phyloP scores from a whole-genome alignment of 2,113 vertebrate genomes.

The Gasterosteus nipponicus region DNA sequence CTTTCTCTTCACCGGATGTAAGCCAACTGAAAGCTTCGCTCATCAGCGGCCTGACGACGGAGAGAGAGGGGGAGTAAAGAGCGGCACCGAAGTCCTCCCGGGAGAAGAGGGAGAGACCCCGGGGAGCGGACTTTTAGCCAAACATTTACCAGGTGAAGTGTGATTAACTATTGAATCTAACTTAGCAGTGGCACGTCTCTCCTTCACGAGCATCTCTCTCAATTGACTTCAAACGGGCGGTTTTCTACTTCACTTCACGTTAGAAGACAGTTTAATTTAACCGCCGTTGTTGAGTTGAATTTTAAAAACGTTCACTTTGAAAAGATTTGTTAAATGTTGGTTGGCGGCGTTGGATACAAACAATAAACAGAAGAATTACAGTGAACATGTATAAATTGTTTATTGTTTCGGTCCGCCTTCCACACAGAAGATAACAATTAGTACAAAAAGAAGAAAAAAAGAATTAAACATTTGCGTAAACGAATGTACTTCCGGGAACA shows the following conservation, averaged over 20 bases:
- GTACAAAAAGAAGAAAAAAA: background rate
- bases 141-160: conserved; percentile 27
- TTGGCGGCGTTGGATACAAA: background rate
- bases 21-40: background rate
- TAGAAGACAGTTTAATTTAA: background rate
- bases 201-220: background rate
- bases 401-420: background rate
- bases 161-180: background rate
- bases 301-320: background rate
- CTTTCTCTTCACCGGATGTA: background rate
- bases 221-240: no score
- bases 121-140: background rate
- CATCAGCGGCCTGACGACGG: background rate
- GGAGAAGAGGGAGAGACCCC: background rate
- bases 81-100: background rate
- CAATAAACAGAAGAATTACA: background rate
- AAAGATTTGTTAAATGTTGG: background rate
- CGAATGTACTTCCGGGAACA: background rate
- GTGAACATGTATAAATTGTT: background rate
- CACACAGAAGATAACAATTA: background rate
- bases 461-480: background rate
- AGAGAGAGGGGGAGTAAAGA: background rate
- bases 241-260: background rate
- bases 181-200: background rate
- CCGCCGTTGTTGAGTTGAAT: background rate